Evolutionary conservation across 2,797 vertebrate species (phyloP).

Genomic region (Loriculus beryllinus): DNA sequence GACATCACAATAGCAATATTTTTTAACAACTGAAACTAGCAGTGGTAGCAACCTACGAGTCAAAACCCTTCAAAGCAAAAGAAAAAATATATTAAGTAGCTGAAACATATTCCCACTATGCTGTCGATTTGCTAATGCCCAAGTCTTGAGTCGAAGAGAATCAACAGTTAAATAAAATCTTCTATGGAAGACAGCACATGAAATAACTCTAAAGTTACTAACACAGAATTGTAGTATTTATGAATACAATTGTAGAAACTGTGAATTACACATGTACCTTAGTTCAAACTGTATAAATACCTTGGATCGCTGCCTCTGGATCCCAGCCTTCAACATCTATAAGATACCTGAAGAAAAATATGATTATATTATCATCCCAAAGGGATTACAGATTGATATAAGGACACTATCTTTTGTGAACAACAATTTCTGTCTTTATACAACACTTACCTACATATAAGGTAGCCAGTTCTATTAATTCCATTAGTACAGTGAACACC

Average conservation of each 20-base stretch:
- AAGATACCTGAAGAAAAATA: constrained; percentile 68
- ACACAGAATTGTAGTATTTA: not conserved
- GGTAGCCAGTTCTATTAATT: constrained; percentile 77
- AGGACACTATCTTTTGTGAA: not conserved
- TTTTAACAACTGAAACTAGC: not conserved
- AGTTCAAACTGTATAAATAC: constrained; percentile 33
- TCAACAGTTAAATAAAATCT: not conserved
- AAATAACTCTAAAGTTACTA: not conserved
- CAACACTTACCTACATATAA: constrained; percentile 75
- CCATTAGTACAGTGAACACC: constrained; percentile 76
- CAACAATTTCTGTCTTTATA: not conserved
- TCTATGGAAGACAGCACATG: not conserved
- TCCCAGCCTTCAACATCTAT: constrained; percentile 77
- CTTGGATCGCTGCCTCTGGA: constrained; percentile 70
- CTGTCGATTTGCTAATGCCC: not conserved
- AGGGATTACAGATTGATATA: not conserved
- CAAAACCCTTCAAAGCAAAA: not conserved
- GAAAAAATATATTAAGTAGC: not conserved
- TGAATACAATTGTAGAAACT: not conserved
- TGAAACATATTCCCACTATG: not conserved
- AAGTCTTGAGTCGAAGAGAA: not conserved
- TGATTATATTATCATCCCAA: not conserved
- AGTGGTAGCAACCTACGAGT: not conserved
- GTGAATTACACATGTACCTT: not conserved
- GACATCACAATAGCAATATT: not conserved